Conservation (phyloP, 2,113 vertebrate genomes). For the Ammodytes marinus region DNA sequence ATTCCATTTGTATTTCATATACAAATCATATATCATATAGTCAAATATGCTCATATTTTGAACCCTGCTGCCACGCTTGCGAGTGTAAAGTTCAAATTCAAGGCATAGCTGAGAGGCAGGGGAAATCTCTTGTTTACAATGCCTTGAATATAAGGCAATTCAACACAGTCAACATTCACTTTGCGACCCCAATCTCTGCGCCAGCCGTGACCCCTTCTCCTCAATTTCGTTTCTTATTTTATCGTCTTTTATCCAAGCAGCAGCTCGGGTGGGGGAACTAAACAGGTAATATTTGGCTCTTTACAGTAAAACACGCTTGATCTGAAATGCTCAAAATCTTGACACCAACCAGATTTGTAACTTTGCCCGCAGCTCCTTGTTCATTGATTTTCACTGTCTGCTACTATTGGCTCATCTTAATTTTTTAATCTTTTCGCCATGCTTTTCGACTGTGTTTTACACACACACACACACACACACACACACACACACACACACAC, state of each 20-base stretch:
- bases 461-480: too few relatives aligned
- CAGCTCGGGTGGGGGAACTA: neutral
- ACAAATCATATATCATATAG: neutral
- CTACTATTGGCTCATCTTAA: neutral
- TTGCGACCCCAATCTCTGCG: constrained; percentile 35
- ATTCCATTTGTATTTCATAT: too few relatives aligned
- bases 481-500: too few relatives aligned
- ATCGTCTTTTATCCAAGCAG: constrained; percentile 1
- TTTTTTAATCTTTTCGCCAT: constrained; percentile 1
- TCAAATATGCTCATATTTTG: neutral
- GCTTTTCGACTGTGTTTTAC: constrained; percentile 15
- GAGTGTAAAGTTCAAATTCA: neutral
- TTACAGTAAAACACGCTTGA: neutral
- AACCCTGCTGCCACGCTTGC: neutral
- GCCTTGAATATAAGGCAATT: constrained; percentile 14
- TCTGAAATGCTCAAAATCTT: neutral
- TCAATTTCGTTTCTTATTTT: constrained; percentile 46
- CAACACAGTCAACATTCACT: constrained; percentile 32
- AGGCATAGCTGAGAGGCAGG: neutral
- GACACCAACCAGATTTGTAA: neutral
- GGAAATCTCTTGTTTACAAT: neutral
- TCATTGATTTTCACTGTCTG: constrained; percentile 20
- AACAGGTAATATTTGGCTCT: neutral
- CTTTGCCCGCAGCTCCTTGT: neutral
- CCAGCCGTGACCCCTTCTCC: constrained; percentile 35